Percentiles rank a stretch among this genome's conserved stretches.
Conservation (phyloP, 2,888 invertebrate species). For the Drosophila nr. perissopoda region DNA sequence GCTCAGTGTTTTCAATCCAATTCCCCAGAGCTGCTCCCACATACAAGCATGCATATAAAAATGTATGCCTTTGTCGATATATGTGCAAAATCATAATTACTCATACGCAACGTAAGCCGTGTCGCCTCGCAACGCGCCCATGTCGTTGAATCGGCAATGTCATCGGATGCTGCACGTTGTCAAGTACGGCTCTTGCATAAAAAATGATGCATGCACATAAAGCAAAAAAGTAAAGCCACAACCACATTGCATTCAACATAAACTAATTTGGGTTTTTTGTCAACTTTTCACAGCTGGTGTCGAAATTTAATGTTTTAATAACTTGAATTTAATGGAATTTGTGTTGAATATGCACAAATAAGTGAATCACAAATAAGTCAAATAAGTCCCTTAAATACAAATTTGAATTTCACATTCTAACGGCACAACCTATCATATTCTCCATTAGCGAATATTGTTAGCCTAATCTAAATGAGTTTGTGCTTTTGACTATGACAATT, state of each 20-base stretch:
- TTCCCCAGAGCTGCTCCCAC: conserved; percentile 36
- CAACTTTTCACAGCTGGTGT: not conserved
- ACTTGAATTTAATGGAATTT: conserved; percentile 5
- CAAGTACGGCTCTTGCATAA: conserved; percentile 49
- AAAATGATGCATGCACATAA: conserved; percentile 37
- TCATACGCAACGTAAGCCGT: conserved; percentile 61
- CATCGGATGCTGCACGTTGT: conserved; percentile 49
- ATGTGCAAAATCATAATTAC: conserved; percentile 66
- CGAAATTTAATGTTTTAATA: conserved; percentile 14
- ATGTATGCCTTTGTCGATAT: not conserved
- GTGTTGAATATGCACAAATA: not conserved
- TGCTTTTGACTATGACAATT: not conserved
- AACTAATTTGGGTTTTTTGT: conserved; percentile 1
- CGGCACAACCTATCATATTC: not conserved
- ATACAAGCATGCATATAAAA: conserved; percentile 4
- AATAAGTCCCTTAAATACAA: not conserved
- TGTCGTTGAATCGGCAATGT: conserved; percentile 14
- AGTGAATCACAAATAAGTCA: not conserved
- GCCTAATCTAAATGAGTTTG: not conserved
- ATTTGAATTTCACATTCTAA: not conserved
- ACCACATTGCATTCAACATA: not conserved
- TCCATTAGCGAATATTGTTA: not conserved
- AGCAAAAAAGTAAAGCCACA: conserved; percentile 5
- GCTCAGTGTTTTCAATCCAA: conserved; percentile 38
- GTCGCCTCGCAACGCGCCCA: not conserved